Evolutionary conservation across 2,113 vertebrate species (phyloP), one percentile per base, ranked within the genome.

Genomic region (Etheostoma cragini): DNA sequence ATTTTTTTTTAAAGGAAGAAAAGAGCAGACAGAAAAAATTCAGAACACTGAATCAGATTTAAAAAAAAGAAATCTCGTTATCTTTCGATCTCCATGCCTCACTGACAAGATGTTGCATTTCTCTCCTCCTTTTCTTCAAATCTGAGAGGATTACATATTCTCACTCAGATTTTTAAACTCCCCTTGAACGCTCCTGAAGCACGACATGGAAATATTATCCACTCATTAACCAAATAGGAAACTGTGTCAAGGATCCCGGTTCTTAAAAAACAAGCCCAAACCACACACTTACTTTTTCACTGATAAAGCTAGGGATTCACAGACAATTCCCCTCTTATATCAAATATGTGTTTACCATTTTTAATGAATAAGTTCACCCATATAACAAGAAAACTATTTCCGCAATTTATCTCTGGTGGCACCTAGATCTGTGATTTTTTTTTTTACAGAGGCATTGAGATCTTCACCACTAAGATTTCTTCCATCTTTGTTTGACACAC

Each of bases 11-110:
- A 47, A 56, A 66, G 54, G 93, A 95, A 96, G 95, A 96, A 96
- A 96, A 98, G 94, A 97, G 94, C 93, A 98, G 94, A 98, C 86
- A 95, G 92, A 91, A 86, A 42, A 93, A 86, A 96, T 98, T 94
- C 94, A 94, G 84, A 81, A 90, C 46, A 83, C 74, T 24, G 58
- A 79, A 68, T 80, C 22, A 60, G 8, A 65, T 30, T 64, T 45
- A 56, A 30, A 76, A 73, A 83, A 76, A 83, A 78, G 64, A 45
- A 42, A 47, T 46, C 35, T 81, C 42, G 38, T 79, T 47, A n/a
- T 62, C 42, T 76, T 69, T 52, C 35, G 22, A 33, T 74, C 56
- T 53, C 17, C 14, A 38, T n/a, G 45, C 21, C 42, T 85, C 64
- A 78, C 38, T 56, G 73, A 69, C n/a, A 56, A 58, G n/a, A n/a